Base-by-base conservation (phyloP, 1,140 invertebrate species). In the Lordiphosa mommai region DNA sequence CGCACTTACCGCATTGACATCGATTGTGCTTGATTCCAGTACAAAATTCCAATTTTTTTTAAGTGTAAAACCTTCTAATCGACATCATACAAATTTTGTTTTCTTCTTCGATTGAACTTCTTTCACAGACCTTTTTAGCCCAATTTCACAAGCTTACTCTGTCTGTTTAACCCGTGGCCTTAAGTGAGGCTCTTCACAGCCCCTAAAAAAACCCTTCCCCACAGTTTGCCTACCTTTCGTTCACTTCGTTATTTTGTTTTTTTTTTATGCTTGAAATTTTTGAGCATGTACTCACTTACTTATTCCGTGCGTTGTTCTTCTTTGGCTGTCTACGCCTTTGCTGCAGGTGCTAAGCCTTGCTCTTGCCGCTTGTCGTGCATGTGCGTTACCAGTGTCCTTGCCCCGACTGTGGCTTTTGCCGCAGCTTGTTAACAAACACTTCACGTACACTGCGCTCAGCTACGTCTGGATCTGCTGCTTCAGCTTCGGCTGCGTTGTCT, bases 401-500 rank as follows among this genome's bases (percentile, higher is more conserved):
- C 58, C 43, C n/a, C 55, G 23, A 17, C 61, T 63, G 30, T 16
- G 27, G 13, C 33, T 47, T 17, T 17, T 55, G 20, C 40, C 49
- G 57, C 46, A 65, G 43, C 59, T 80, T 68, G 46, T 82, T 84
- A 37, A 59, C 72, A 82, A 53, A 72, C 76, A 68, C 76, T 82
- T 76, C 76, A 82, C 76, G 76, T 82, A 82, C 71, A 56, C 61
- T 65, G 64, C 76, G 66, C 76, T 63, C 66, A 67, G 63, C 76
- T 69, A 71, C 57, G 71, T 57, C 59, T 44, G 37, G 23, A 44
- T 34, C 16, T 60, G 49, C 14, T 48, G 23, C 20, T 53, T 7
- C 32, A 34, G 37, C 5, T 64, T 20, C 41, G 46, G 53, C 66
- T 82, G 70, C 71, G 76, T 76, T 80, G 68, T 80, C 63, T 84